These are phyloP conservation scores for Trichechus manatus DNA, from an alignment of 2,113 vertebrate species.

Conservation along the genomic window DNA sequence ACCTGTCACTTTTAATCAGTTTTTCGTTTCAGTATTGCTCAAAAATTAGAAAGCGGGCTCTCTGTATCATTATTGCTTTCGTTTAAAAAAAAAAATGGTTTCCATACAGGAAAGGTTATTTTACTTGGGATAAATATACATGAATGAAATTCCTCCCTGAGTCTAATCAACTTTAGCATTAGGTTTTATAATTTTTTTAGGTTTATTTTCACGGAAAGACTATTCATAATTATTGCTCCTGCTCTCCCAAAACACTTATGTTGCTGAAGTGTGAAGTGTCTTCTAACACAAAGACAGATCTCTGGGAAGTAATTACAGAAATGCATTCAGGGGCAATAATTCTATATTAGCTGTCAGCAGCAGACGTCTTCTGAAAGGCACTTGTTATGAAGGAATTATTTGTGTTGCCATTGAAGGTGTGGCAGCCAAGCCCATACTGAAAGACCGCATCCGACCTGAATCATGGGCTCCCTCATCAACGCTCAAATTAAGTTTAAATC, in stretches of 20 bases:
- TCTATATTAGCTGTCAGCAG: constrained; percentile 92
- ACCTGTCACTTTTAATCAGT: constrained; percentile 88
- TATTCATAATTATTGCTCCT: constrained; percentile 89
- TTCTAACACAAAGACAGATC: constrained; percentile 92
- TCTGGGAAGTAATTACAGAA: constrained; percentile 92
- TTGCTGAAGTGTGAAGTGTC: constrained; percentile 91
- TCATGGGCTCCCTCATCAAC: constrained; percentile 87
- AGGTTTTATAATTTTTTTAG: constrained; percentile 86
- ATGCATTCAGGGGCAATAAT: constrained; percentile 92
- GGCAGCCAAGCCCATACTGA: constrained; percentile 82
- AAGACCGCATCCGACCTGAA: constrained; percentile 82
- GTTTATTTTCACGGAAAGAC: constrained; percentile 89
- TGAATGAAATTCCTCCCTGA: constrained; percentile 85
- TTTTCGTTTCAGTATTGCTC: constrained; percentile 82
- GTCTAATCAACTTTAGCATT: constrained; percentile 87
- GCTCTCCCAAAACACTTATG: constrained; percentile 91
- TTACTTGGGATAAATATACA: constrained; percentile 85
- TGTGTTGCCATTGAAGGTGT: constrained; percentile 85
- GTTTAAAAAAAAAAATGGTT: constrained; percentile 73
- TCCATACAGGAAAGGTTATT: constrained; percentile 85
- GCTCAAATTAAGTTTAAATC: constrained; percentile 90
- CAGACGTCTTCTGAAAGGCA: constrained; percentile 90
- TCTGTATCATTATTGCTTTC: constrained; percentile 83
- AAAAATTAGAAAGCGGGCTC: constrained; percentile 85
- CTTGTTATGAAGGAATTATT: constrained; percentile 91